Percentiles rank a stretch among this genome's conserved stretches.
These are phyloP conservation scores for Drosophila birchii DNA, from an alignment of 2,888 invertebrate species.

Conservation along the genomic window DNA sequence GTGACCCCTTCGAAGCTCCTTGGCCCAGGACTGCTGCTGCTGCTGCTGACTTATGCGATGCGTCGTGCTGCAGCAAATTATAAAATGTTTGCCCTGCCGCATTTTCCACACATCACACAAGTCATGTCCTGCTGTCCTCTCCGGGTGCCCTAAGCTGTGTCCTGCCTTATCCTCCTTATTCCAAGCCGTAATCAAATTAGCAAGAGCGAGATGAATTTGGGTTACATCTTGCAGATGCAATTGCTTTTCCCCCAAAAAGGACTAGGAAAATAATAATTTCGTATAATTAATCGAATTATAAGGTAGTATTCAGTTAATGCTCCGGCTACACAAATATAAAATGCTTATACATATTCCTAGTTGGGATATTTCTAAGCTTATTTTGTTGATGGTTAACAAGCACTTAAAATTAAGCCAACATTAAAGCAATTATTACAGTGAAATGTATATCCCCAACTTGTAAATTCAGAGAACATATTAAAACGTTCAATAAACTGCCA, in stretches of 20 bases:
- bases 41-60: constrained; percentile 75
- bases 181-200: constrained; percentile 65
- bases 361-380: neutral
- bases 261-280: neutral
- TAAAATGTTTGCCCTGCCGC: constrained; percentile 75
- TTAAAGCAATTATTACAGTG: neutral
- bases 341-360: neutral
- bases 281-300: neutral
- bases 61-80: constrained; percentile 74
- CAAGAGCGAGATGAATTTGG: constrained; percentile 43
- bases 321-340: neutral
- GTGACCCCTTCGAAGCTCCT: neutral
- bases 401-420: neutral
- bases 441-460: neutral
- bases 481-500: neutral
- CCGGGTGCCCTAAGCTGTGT: constrained; percentile 49
- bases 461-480: neutral
- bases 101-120: constrained; percentile 70
- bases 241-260: neutral
- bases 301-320: neutral
- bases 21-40: constrained; percentile 10
- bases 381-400: neutral
- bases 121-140: constrained; percentile 65
- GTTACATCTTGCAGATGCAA: constrained; percentile 59
- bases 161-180: constrained; percentile 53